A percentile compares a stretch with the other conserved stretches of the same genome.
These are phyloP conservation scores for Coturnix japonica DNA, from an alignment of 2,113 vertebrate genomes.

Conservation along the genomic window DNA sequence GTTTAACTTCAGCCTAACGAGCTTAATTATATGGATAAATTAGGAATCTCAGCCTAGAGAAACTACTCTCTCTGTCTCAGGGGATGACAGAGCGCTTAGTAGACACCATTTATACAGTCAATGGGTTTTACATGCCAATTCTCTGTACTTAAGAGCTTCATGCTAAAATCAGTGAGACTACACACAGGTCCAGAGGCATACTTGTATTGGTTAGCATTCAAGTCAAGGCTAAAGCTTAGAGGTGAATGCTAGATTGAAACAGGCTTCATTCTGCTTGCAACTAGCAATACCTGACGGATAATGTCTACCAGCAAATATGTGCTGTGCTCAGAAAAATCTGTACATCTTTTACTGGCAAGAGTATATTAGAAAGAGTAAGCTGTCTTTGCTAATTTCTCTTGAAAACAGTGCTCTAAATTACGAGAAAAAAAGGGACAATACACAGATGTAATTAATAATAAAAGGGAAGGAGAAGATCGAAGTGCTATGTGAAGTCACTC, in stretches of 20 bases:
- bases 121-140: neutral
- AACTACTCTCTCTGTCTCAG: neutral
- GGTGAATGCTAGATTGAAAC: neutral
- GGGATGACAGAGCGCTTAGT: neutral
- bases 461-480: neutral
- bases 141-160: neutral
- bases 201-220: neutral
- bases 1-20: neutral
- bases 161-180: neutral
- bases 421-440: neutral
- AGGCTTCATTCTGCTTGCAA: neutral
- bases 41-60: neutral
- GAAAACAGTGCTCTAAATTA: neutral
- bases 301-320: neutral
- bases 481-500: neutral
- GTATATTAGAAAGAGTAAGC: neutral
- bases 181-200: rapidly evolving
- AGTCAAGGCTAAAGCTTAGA: neutral
- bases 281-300: neutral
- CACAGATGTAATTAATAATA: neutral
- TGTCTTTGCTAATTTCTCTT: neutral
- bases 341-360: neutral
- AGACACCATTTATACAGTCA: neutral
- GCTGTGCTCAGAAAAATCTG: neutral
- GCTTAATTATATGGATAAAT: conserved; percentile 4